Evolutionary conservation across 2,113 vertebrate species (phyloP), one percentile per base, ranked within the genome.

Genomic region (Cinclus cinclus): DNA sequence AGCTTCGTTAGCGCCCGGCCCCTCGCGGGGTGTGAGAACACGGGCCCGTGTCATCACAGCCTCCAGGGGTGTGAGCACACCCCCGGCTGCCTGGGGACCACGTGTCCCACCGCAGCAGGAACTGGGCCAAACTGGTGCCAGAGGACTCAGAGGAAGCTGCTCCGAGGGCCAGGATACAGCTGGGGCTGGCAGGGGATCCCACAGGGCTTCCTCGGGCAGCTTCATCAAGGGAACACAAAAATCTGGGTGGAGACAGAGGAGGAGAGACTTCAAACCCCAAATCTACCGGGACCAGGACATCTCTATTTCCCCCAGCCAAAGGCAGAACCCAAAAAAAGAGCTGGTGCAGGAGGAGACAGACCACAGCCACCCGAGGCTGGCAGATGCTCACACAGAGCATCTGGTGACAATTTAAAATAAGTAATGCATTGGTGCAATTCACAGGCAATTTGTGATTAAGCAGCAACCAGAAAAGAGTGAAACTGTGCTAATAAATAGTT

Each of bases 51-150:
- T 20, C 9, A 46, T 1, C 84, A 22, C 79, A 15, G 69, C 53
- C 60, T 3, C 23, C 0, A 4, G 35, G 37, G 37, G 3, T 10
- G 71, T 0, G 4, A 70, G 55, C 59, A 3, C 89, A 19, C 30
- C 23, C 47, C 69, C 21, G 28, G 10, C 35, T 2, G 1, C 52
- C 65, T 0, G 4, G n/a, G 74, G 28, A 53, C 3, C 42, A 0
- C 37, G 0, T 1, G 23, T 27, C 19, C 11, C 5, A 4, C 6
- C 13, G 18, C 28, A 20, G 47, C 21, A 3, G 11, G 4, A 16
- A 2, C 44, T 1, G 37, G n/a, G 73, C 15, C 39, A 47, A 22
- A 17, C 37, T 22, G 46, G 49, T 3, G 9, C 28, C 87, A 9
- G 6, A 27, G 52, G 21, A 35, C 3, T 15, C 56, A 1, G 46